Conservation (phyloP, 1,140 invertebrate genomes). For the Aporrectodea caliginosa region DNA sequence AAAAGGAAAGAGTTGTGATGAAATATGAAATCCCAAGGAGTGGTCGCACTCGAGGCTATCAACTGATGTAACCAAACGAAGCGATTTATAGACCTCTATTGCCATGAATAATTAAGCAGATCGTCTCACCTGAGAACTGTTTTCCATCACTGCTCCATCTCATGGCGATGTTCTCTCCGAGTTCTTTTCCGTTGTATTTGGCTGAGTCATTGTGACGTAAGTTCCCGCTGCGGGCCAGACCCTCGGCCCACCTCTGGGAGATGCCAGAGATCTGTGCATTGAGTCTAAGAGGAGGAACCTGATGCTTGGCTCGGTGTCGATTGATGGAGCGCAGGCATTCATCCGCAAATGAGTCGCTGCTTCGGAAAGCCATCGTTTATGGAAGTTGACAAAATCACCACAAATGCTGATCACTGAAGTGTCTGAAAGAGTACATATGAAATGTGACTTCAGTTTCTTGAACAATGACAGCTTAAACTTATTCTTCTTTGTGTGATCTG, state of each 20-base stretch:
- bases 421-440: too few relatives aligned
- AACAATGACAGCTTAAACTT: too few relatives aligned
- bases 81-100: too few relatives aligned
- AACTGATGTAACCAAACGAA: too few relatives aligned
- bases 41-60: too few relatives aligned
- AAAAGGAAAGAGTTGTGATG: too few relatives aligned
- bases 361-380: neutral
- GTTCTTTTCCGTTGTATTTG: conserved; percentile 38
- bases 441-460: too few relatives aligned
- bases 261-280: conserved; percentile 62
- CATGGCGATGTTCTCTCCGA: conserved; percentile 52
- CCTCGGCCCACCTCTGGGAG: conserved; percentile 77
- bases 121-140: conserved; percentile 32
- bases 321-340: conserved; percentile 65
- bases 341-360: conserved; percentile 41
- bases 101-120: too few relatives aligned
- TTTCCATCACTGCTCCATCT: conserved; percentile 22
- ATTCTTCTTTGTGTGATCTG: too few relatives aligned
- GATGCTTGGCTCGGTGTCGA: conserved; percentile 71
- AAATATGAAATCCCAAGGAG: too few relatives aligned
- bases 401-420: too few relatives aligned
- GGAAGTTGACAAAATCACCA: too few relatives aligned
- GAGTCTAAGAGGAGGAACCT: conserved; percentile 64
- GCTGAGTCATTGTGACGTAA: conserved; percentile 65
- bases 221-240: conserved; percentile 64